Evolutionary conservation across 2,888 invertebrate genomes (phyloP).

Genomic region (Oxycera nigricornis): DNA sequence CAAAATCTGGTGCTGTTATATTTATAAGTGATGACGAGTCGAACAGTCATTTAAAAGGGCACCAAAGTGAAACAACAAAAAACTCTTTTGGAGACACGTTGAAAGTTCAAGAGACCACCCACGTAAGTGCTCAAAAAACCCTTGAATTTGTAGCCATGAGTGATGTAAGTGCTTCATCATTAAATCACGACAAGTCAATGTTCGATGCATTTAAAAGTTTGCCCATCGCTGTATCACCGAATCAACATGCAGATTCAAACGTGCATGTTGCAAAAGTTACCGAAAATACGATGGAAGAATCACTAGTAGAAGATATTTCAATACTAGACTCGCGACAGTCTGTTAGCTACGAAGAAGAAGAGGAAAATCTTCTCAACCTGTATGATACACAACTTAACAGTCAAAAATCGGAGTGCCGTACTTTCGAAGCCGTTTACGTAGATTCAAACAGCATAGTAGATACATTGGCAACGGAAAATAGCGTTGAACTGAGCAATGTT

Average conservation of each 20-base stretch:
- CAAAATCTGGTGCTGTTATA: not conserved
- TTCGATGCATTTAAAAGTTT: conserved; percentile 7
- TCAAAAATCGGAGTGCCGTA: not conserved
- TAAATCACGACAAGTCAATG: not conserved
- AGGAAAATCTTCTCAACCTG: conserved; percentile 7
- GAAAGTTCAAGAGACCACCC: not conserved
- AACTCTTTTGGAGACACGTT: no score
- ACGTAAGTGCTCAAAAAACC: not conserved
- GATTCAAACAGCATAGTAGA: not conserved
- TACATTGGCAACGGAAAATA: not conserved
- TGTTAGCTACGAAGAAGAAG: not conserved
- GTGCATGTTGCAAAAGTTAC: no score
- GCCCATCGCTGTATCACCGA: not conserved
- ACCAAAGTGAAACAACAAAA: no score
- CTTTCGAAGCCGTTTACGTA: not conserved
- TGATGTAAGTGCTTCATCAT: not conserved
- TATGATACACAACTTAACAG: not conserved
- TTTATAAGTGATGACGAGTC: conserved; percentile 21
- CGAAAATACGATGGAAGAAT: not conserved
- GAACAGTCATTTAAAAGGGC: no score
- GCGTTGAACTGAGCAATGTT: not conserved
- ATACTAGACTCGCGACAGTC: not conserved
- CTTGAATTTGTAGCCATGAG: conserved; percentile 14
- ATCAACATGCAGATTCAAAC: no score
- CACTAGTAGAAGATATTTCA: not conserved